phyloP scores from a whole-genome alignment of 2,888 invertebrate species.

The Hypercompe scribonia region DNA sequence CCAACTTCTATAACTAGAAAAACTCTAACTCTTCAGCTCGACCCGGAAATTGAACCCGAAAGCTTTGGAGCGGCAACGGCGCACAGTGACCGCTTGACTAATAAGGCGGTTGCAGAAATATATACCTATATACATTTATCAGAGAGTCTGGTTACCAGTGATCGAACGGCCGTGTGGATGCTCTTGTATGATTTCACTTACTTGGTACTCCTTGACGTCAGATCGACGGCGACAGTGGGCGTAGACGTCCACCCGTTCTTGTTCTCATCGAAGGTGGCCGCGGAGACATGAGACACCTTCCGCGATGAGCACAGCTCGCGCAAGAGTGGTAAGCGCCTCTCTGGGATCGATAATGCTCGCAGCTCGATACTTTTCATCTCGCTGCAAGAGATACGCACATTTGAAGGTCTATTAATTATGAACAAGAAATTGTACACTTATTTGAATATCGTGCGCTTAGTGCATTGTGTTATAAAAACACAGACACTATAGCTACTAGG shows the following conservation, averaged over 20 bases:
- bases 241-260: constrained; percentile 73
- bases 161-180: too few species aligned
- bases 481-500: background rate
- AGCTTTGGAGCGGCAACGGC: too few species aligned
- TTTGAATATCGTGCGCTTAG: background rate
- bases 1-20: too few species aligned
- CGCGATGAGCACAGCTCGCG: constrained; percentile 60
- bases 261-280: constrained; percentile 76
- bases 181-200: too few species aligned
- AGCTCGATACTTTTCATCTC: constrained; percentile 74
- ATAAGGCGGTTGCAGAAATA: too few species aligned
- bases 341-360: constrained; percentile 58
- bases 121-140: too few species aligned
- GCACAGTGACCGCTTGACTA: too few species aligned
- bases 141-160: too few species aligned
- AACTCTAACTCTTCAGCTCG: too few species aligned
- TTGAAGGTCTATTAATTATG: background rate
- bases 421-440: background rate
- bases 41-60: too few species aligned
- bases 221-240: constrained; percentile 66
- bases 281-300: constrained; percentile 75
- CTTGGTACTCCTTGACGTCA: constrained; percentile 60
- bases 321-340: constrained; percentile 48
- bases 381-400: constrained; percentile 24
- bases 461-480: background rate